Evolutionary conservation across 2,888 invertebrate genomes (phyloP), one percentile per base, ranked within the genome.

Genomic region (Epinotia demarniana): DNA sequence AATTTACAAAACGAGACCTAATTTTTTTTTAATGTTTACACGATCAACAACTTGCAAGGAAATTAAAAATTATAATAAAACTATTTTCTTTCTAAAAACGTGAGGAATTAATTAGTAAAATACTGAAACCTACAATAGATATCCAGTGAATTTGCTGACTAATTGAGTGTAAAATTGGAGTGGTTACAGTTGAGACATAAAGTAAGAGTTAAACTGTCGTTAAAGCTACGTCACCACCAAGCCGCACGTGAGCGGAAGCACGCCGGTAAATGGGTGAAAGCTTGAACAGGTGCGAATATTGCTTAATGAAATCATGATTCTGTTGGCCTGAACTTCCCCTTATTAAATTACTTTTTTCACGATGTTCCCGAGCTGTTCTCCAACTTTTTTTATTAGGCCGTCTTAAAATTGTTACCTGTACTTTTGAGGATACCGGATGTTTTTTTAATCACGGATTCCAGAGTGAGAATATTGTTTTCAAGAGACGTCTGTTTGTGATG

Each of bases 281-380:
- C 74, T 75, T 64, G 74, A 64, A 75, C 74, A 70, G 69, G 74
- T 75, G 74, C 63, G 63, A 64, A 70, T 75, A 75, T 60, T 64
- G 63, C 70, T 70, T 70, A 70, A 64, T 75, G 58, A 75, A 75
- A 75, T 64, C 74, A 75, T 75, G 74, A 70, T 60, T 74, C 53
- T 60, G 69, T 70, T 64, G 61, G 64, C 57, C 23, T 55, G 60
- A 73, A 73, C 67, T 68, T 68, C 33, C 66, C 23, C 43, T 68
- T 73, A 68, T 68, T 73, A 68, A 73, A 69, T 63, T 69, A 63
- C 62, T 69, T 62, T 73, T 66, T 74, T 68, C 55, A 23, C 62
- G 49, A 55, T 73, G 62, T 69, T 69, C 18, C 55, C n/a, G 67
- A 61, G 67, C 18, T 67, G 60, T 73, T 61, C 13, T 3, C 53